Evolutionary conservation across 2,797 vertebrate genomes (phyloP), one percentile per base, ranked within the genome.

Genomic region (Etheostoma nigrum): DNA sequence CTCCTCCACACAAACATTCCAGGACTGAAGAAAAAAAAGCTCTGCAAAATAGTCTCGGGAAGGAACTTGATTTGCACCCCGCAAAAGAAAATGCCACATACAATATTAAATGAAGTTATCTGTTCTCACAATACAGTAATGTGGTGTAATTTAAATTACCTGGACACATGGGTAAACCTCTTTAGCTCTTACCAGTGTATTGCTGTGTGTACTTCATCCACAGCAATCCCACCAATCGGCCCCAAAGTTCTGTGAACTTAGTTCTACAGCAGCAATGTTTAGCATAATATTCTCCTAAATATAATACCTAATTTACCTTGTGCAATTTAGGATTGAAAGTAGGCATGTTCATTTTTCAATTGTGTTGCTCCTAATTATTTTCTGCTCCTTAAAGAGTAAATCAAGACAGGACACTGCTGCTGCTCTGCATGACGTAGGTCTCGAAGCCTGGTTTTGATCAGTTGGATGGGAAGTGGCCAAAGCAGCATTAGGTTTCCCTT

Each of bases 391-490:
- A 25, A 63, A 76, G 9, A 21, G 14, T 47, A 40, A 82, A 58
- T 65, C 7, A 44, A 5, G 5, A 52, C 36, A 48, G 60, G 23
- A 54, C 25, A 67, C n/a, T 40, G 64, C 15, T 51, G 49, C 58
- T 61, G 63, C 57, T 33, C 48, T 74, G 48, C 19, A 30, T n/a
- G 25, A 21, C 44, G 25, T 44, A 40, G 10, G 13, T 25, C 14
- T n/a, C 18, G 13, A 25, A 57, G 54, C 45, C 18, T 82, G 64
- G 64, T 59, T 86, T 73, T 64, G 70, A 47, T 25, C 8, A 60
- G 36, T 16, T 64, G 40, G 51, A 70, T n/a, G 33, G 64, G 40
- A 72, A 66, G 53, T 42, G 42, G 21, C 36, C 53, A 58, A 66
- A 74, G 54, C 13, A 30, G 70, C 51, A 64, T 63, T 23, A 69